Conservation (phyloP, 2,113 vertebrate genomes). For the Sinosuthora webbiana region DNA sequence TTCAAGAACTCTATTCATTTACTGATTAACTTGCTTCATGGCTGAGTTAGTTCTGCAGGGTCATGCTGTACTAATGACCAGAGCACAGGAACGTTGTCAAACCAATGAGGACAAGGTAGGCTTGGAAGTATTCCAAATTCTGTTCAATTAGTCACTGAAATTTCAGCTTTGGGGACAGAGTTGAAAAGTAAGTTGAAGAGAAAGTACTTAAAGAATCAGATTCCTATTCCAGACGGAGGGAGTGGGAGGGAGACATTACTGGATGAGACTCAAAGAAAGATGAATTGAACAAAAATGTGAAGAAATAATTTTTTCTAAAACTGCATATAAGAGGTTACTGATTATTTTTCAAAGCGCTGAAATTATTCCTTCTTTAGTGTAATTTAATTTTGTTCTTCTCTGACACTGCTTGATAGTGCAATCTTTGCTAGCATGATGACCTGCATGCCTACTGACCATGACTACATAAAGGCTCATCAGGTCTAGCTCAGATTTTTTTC, state of each 20-base stretch:
- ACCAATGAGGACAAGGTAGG: constrained; percentile 42
- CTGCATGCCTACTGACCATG: neutral
- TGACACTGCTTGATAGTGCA: neutral
- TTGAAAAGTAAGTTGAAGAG: constrained; percentile 37
- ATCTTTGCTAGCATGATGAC: neutral
- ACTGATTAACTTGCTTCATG: constrained; percentile 73
- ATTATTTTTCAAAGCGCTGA: neutral
- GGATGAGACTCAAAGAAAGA: neutral
- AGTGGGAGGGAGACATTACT: neutral
- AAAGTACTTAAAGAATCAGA: neutral
- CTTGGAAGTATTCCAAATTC: constrained; percentile 54
- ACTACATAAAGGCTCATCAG: neutral
- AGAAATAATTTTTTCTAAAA: neutral
- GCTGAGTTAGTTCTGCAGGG: constrained; percentile 63
- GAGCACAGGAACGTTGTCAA: constrained; percentile 37
- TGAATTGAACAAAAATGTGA: neutral
- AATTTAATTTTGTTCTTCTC: neutral
- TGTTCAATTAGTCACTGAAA: constrained; percentile 58
- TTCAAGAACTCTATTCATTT: constrained; percentile 63
- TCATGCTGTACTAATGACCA: constrained; percentile 60
- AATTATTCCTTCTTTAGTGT: neutral
- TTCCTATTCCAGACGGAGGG: neutral
- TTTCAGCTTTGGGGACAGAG: constrained; percentile 41
- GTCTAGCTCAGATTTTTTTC: neutral
- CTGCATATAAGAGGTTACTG: neutral